Base-by-base conservation (phyloP, 1,140 invertebrate genomes). In the Bombus huntii region DNA sequence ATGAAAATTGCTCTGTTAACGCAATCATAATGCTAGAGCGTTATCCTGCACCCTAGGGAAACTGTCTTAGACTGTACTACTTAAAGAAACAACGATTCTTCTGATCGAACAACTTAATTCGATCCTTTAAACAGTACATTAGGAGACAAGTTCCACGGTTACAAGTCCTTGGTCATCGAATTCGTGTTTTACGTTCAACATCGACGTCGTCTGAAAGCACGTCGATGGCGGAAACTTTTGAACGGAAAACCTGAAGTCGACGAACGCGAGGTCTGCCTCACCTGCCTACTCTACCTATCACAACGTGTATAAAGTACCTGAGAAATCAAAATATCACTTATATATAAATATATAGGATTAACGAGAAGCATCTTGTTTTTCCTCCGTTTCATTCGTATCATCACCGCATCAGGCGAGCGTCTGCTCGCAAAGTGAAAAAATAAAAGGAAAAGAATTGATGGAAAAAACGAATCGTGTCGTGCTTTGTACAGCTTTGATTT, bases 241-340 rank as follows among this genome's bases (percentile, higher is more conserved):
- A 75, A 53, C 15, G 22, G 37, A 59, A 57, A 74, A 68, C 74
- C 34, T 57, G 37, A 37, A 44, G 1, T 81, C 71, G 84, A 81
- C 68, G 79, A 75, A 68, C 83, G 70, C 71, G 66, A 84, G 57
- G 78, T 85, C 37, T 84, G 83, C 85, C 76, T 86, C 89, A 90
- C 88, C 91, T 62, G 90, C 91, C 90, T 94, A 93, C 92, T 91
- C 84, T 90, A 90, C 88, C 92, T 90, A 94, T 93, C 91, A 94
- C 93, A 93, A 94, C 94, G 92, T 95, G 92, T 94, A 93, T 94
- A 94, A 95, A 94, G 94, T 95, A 95, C 94, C 94, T 95, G 94
- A 95, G 59, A 88, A 91, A 91, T 91, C 90, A 91, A 91, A 93
- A 93, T 91, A 94, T 93, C 87, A 90, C 82, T 90, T 90, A 88